Percentiles rank a stretch among this genome's conserved stretches.
phyloP scores from a whole-genome alignment of 2,888 invertebrate species.

The Gnatocerus cornutus region DNA sequence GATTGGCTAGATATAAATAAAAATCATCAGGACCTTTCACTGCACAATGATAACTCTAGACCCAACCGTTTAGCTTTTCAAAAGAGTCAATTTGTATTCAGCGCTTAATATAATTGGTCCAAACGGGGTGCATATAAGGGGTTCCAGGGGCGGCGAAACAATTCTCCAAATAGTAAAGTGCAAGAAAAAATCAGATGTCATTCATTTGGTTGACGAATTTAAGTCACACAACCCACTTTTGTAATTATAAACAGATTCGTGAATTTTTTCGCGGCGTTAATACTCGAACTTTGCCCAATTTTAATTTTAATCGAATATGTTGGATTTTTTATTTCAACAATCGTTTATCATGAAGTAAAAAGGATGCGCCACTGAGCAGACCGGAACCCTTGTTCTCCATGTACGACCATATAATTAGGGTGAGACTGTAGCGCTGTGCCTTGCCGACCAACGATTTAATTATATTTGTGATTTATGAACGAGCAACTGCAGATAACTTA shows the following conservation, averaged over 20 bases:
- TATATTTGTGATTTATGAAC: conserved; percentile 67
- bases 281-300: no score
- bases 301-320: no score
- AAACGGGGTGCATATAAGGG: conserved; percentile 53
- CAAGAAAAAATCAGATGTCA: no score
- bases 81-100: conserved; percentile 70
- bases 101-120: conserved; percentile 59
- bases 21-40: conserved; percentile 57
- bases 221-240: no score
- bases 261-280: no score
- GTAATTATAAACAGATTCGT: no score
- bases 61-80: conserved; percentile 69
- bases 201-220: no score
- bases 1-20: conserved; percentile 58
- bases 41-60: conserved; percentile 61
- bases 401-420: conserved; percentile 66
- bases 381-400: conserved; percentile 53
- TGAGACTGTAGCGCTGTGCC: conserved; percentile 64
- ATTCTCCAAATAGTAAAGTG: not conserved
- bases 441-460: conserved; percentile 67
- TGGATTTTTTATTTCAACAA: not conserved
- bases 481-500: conserved; percentile 66
- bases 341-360: conserved; percentile 12
- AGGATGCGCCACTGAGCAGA: conserved; percentile 41
- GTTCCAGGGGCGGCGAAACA: conserved; percentile 41